Evolutionary conservation across 2,797 vertebrate species (phyloP).

Genomic region (Protosalanx chinensis): DNA sequence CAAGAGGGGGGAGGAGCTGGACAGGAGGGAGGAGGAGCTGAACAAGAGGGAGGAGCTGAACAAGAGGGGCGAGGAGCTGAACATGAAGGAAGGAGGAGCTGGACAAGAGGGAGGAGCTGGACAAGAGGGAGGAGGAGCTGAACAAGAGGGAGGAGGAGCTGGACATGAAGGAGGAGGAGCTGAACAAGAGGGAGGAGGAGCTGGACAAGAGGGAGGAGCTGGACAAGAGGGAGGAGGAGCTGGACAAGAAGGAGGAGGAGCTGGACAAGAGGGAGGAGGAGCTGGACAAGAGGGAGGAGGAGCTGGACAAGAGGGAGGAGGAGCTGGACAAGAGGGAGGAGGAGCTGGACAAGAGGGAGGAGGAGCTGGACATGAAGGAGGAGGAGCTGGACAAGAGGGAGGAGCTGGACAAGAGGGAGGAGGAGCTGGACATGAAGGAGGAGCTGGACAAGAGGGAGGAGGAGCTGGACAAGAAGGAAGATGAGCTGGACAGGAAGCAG

Average conservation of each 20-base stretch:
- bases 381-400: neutral
- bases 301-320: no score
- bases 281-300: no score
- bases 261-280: no score
- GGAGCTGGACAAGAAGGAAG: neutral
- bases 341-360: no score
- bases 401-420: neutral
- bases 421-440: no score
- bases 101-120: neutral
- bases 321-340: no score
- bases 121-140: neutral
- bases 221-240: conserved; percentile 8
- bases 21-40: neutral
- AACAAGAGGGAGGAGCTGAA: neutral
- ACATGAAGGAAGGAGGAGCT: neutral
- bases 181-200: conserved; percentile 6
- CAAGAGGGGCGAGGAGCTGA: neutral
- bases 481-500: neutral
- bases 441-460: conserved; percentile 2
- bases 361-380: no score
- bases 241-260: neutral
- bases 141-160: neutral
- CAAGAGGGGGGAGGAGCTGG: neutral
- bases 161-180: neutral
- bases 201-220: neutral